Evolutionary conservation across 2,888 invertebrate species (phyloP).

Genomic region (Amblyjoppa proteus): DNA sequence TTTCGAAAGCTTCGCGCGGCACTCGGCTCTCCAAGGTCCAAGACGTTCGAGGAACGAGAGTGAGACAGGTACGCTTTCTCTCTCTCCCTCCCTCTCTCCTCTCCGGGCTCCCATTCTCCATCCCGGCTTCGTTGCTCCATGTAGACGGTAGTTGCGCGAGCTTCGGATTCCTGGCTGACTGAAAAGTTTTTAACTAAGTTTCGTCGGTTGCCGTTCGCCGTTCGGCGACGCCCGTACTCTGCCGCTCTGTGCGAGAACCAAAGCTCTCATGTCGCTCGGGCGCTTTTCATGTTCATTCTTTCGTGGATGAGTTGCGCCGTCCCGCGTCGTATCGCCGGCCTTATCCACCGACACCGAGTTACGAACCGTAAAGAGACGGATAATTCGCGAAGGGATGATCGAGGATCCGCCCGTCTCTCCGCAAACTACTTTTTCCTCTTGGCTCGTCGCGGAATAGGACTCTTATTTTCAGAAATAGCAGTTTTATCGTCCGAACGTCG

Average conservation of each 20-base stretch:
- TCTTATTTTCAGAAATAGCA: slow-evolving; percentile 16
- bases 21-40: slow-evolving; percentile 64
- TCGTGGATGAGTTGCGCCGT: slow-evolving; percentile 71
- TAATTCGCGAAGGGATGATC: slow-evolving; percentile 55
- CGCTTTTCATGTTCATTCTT: slow-evolving; percentile 80
- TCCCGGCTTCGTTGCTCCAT: slow-evolving; percentile 71
- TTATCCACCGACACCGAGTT: slow-evolving; percentile 52
- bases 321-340: slow-evolving; percentile 36
- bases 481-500: not conserved
- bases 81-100: slow-evolving; percentile 53
- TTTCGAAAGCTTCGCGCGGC: slow-evolving; percentile 72
- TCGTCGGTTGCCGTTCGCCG: slow-evolving; percentile 74
- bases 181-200: slow-evolving; percentile 84
- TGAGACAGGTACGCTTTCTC: slow-evolving; percentile 46
- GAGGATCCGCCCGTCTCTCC: slow-evolving; percentile 31
- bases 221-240: slow-evolving; percentile 42
- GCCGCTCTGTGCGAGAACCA: slow-evolving; percentile 39
- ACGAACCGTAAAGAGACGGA: slow-evolving; percentile 55
- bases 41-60: slow-evolving; percentile 46
- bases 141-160: slow-evolving; percentile 69
- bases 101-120: slow-evolving; percentile 11
- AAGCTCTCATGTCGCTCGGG: slow-evolving; percentile 72
- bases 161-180: slow-evolving; percentile 82
- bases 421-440: slow-evolving; percentile 38
- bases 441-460: slow-evolving; percentile 9